phyloP scores from a whole-genome alignment of 2,797 vertebrate species.

The Alfaro cultratus region DNA sequence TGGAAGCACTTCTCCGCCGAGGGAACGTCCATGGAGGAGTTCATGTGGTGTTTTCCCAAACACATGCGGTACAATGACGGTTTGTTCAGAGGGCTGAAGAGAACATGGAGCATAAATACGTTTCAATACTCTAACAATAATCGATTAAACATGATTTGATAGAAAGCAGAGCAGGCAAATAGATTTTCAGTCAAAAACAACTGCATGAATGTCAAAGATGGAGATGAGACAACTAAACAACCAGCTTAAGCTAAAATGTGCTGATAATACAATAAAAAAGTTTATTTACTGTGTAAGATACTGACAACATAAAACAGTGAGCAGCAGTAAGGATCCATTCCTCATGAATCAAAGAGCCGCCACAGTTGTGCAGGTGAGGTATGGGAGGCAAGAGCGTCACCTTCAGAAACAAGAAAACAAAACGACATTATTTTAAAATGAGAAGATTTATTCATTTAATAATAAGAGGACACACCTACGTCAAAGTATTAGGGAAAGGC shows the following conservation, averaged over 20 bases:
- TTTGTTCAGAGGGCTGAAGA: slow-evolving; percentile 53
- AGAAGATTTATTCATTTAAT: not conserved
- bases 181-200: not conserved
- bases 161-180: not conserved
- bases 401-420: slow-evolving; percentile 51
- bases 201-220: not conserved
- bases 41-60: slow-evolving; percentile 81
- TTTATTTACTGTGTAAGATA: not conserved
- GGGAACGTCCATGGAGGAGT: slow-evolving; percentile 69
- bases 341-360: slow-evolving; percentile 80
- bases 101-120: not conserved
- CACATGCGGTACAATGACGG: slow-evolving; percentile 74
- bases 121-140: not conserved
- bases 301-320: slow-evolving; percentile 81
- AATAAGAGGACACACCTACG: no score
- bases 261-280: not conserved
- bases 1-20: slow-evolving; percentile 68
- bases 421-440: not conserved
- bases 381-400: slow-evolving; percentile 31
- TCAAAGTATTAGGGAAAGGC: no score
- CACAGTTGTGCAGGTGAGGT: slow-evolving; percentile 76
- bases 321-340: slow-evolving; percentile 83
- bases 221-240: not conserved
- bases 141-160: not conserved
- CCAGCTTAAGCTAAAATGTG: not conserved